Conservation (phyloP, 2,797 vertebrate genomes). For the Telmatherina bonti region DNA sequence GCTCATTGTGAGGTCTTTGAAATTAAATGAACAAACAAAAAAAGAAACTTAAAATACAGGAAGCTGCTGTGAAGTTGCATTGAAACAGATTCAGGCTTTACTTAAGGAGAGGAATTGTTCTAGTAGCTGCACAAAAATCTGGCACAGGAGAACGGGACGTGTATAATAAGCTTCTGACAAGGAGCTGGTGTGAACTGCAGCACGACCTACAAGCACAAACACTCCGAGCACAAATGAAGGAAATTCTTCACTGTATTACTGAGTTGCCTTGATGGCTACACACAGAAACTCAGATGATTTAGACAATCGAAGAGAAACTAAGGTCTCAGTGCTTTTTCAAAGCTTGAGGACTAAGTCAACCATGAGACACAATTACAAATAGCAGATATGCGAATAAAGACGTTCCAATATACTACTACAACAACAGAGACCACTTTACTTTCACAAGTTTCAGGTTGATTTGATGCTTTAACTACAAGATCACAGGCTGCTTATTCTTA, state of each 20-base stretch:
- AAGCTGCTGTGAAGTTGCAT: constrained; percentile 30
- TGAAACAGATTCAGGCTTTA: constrained; percentile 43
- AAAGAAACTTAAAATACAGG: constrained; percentile 24
- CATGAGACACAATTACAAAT: constrained; percentile 3
- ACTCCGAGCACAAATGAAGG: constrained; percentile 72
- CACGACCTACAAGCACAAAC: constrained; percentile 51
- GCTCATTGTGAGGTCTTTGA: constrained; percentile 10
- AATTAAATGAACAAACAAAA: not conserved
- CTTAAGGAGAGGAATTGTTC: constrained; percentile 48
- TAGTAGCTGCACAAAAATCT: constrained; percentile 56
- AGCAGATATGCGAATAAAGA: not conserved
- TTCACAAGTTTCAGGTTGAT: not conserved
- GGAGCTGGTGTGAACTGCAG: constrained; percentile 72
- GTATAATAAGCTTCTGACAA: constrained; percentile 62
- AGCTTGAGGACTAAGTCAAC: constrained; percentile 1
- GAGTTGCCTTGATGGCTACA: constrained; percentile 51
- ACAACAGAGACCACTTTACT: not conserved
- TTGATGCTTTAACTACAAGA: not conserved
- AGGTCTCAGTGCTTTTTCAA: constrained; percentile 10
- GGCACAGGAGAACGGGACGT: constrained; percentile 43
- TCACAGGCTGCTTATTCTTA: not conserved
- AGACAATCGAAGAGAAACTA: constrained; percentile 33
- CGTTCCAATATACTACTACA: constrained; percentile 2
- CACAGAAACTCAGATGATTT: constrained; percentile 53
- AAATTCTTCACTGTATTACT: constrained; percentile 79